phyloP scores from a whole-genome alignment of 2,113 vertebrate genomes.

The Hyaena hyaena region DNA sequence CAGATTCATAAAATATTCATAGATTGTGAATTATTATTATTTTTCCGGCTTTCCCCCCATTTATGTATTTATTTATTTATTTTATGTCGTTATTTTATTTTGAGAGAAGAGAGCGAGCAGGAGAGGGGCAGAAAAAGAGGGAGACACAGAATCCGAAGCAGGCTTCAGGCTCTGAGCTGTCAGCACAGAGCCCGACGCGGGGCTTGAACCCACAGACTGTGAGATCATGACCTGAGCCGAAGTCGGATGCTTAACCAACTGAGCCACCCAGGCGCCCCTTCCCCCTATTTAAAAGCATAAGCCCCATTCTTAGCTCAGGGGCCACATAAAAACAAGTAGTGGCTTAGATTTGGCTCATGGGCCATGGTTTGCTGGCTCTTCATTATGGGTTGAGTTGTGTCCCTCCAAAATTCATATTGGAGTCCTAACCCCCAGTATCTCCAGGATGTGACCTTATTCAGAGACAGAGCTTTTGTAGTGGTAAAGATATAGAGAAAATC shows the following conservation, averaged over 20 bases:
- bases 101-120: too few relatives aligned
- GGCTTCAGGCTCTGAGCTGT: too few relatives aligned
- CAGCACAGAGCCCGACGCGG: too few relatives aligned
- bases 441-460: neutral
- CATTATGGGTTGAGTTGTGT: neutral
- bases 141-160: too few relatives aligned
- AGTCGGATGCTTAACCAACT: too few relatives aligned
- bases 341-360: neutral
- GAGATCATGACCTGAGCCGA: too few relatives aligned
- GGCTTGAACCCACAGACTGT: too few relatives aligned
- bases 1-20: neutral
- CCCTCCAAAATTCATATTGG: neutral
- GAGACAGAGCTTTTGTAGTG: neutral
- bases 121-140: too few relatives aligned
- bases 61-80: too few relatives aligned
- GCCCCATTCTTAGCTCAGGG: neutral
- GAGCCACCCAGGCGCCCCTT: too few relatives aligned
- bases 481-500: too few relatives aligned
- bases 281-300: neutral
- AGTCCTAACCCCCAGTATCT: neutral
- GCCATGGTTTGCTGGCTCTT: fast-evolving
- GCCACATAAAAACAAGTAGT: neutral
- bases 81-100: too few relatives aligned
- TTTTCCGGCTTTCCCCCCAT: neutral
- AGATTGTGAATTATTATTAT: neutral